phyloP scores from a whole-genome alignment of 2,888 invertebrate genomes.

The Sinhomidia bicolor region DNA sequence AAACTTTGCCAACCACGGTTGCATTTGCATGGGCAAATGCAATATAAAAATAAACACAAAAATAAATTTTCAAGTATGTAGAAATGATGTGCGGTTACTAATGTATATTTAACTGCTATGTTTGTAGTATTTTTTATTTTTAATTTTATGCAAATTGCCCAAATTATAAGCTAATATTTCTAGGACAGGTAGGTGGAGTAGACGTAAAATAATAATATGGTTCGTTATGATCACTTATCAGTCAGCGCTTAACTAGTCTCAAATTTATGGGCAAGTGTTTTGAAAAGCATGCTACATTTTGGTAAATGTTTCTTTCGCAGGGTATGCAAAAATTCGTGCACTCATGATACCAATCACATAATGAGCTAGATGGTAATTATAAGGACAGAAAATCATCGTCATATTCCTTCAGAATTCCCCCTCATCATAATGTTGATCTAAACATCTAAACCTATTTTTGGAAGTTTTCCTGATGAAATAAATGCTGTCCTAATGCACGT shows the following conservation, averaged over 20 bases:
- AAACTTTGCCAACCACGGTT: no score
- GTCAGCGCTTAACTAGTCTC: background rate
- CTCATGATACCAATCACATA: background rate
- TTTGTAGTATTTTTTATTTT: background rate
- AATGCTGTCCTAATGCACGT: background rate
- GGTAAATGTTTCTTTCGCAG: no score
- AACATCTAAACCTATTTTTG: background rate
- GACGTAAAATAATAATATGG: background rate
- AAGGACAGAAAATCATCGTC: background rate
- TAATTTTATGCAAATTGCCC: constrained; percentile 21
- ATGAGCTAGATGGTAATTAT: background rate
- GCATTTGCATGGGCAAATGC: no score
- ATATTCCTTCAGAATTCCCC: background rate
- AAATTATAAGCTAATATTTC: constrained; percentile 6
- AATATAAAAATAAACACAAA: no score
- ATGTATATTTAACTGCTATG: no score
- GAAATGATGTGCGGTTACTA: no score
- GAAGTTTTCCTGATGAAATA: background rate
- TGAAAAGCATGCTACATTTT: background rate
- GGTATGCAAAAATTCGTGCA: no score
- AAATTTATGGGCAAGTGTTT: background rate
- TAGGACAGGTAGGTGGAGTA: constrained; percentile 12
- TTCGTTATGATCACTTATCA: background rate
- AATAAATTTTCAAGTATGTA: no score
- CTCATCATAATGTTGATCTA: background rate